These are phyloP conservation scores for Hypotaenidia okinawae DNA, from an alignment of 2,797 vertebrate genomes.

Conservation along the genomic window DNA sequence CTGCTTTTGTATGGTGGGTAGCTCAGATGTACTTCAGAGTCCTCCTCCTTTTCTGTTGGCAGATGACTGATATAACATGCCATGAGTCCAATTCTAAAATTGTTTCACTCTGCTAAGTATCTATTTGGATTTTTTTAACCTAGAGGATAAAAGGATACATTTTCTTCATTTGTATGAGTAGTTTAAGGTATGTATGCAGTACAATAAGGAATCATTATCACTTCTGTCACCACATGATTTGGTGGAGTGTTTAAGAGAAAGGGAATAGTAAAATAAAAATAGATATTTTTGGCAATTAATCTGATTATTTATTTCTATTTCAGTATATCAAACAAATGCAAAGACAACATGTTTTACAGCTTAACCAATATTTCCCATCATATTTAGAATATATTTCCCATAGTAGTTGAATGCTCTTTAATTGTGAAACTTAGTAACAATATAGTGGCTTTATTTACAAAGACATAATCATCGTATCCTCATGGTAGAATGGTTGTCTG, in stretches of 20 bases:
- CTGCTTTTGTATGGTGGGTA: background rate
- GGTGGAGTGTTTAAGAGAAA: background rate
- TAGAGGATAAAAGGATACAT: background rate
- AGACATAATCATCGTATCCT: background rate
- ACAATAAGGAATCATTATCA: background rate
- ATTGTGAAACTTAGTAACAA: background rate
- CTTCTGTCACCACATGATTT: background rate
- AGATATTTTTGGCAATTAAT: background rate
- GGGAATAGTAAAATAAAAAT: background rate
- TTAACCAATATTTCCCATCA: background rate
- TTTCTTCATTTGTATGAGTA: background rate
- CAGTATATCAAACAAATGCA: background rate
- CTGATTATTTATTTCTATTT: background rate
- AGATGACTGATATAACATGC: background rate
- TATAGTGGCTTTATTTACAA: background rate
- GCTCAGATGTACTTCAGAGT: background rate
- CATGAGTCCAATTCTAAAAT: background rate
- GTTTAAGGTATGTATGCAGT: background rate
- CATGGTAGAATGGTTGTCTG: background rate
- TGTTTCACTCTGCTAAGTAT: background rate
- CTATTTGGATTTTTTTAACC: background rate
- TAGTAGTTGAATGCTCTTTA: background rate
- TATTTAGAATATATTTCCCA: background rate
- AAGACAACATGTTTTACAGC: background rate
- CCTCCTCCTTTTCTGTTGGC: background rate